These are phyloP conservation scores for Drosophila borealis DNA, from an alignment of 2,888 invertebrate species.

Conservation along the genomic window DNA sequence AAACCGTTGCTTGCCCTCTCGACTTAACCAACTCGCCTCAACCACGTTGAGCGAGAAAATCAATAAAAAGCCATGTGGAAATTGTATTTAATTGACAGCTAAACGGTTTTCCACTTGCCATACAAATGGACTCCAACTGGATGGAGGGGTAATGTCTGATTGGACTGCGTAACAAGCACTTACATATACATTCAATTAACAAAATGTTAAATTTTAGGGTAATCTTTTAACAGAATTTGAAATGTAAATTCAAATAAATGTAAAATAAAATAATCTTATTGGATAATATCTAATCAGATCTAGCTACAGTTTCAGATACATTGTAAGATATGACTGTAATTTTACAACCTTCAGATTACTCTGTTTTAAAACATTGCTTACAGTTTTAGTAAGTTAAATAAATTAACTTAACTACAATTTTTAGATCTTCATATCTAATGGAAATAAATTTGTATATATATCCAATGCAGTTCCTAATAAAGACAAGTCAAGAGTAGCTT, in stretches of 20 bases:
- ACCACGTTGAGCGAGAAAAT: conserved; percentile 53
- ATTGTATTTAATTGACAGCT: conserved; percentile 77
- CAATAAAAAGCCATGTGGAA: conserved; percentile 67
- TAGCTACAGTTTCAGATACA: not conserved
- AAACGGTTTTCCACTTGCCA: conserved; percentile 71
- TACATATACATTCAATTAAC: conserved; percentile 23
- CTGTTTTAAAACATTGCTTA: not conserved
- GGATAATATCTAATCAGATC: not conserved
- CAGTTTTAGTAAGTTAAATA: no score
- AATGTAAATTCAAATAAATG: not conserved
- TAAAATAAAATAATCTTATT: not conserved
- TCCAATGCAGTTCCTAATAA: no score
- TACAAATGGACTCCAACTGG: conserved; percentile 53
- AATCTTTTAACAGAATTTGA: not conserved
- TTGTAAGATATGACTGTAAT: not conserved
- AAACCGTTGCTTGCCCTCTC: conserved; percentile 53
- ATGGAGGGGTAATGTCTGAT: conserved; percentile 22
- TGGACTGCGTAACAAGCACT: conserved; percentile 55
- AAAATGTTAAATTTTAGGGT: not conserved
- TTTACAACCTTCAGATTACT: not conserved
- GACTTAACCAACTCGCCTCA: conserved; percentile 15
- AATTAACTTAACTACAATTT: not conserved
- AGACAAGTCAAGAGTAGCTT: not conserved
- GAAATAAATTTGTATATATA: no score
- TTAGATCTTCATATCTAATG: not conserved